Evolutionary conservation across 2,888 invertebrate species (phyloP), one percentile per base, ranked within the genome.

Genomic region (Heliconius cydno): DNA sequence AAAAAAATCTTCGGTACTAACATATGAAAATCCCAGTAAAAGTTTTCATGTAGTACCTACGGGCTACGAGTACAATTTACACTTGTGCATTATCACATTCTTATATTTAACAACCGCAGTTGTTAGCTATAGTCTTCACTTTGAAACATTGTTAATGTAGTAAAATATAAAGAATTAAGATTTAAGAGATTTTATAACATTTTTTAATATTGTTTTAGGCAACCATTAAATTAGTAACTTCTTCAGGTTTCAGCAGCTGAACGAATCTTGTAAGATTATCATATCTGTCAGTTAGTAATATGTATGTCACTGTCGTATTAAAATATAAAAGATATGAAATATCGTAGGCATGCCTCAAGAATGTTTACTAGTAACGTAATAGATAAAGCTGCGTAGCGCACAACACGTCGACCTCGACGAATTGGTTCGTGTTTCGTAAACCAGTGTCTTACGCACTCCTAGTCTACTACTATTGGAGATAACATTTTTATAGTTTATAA

Each of bases 371-470:
- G 13, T 25, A 6, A 38, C n/a, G 70, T 70, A 25, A 41, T 41
- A 70, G 25, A 70, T 70, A 70, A 70, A 70, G 25, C 70, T 6
- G 38, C 25, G 68, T n/a, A 68, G 68, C 41, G 25, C 41, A 70
- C 25, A 70, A 70, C 41, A n/a, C 12, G 70, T 70, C 41, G 70
- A 70, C 70, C 70, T 70, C 41, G 70, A 41, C 70, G n/a, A 70
- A 41, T 41, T 70, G n/a, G 41, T 70, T 25, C 68, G 41, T 25
- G 38, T 70, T 70, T 70, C 70, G 70, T 70, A 70, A 70, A 15
- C 70, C 3, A 70, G 70, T 25, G 28, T 70, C 25, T 70, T 15
- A 25, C 70, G 41, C 25, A 70, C 41, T 70, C n/a, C 25, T 46
- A 46, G 68, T 15, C n/a, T 41, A 41, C 41, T 15, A 34, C 1